Conservation (phyloP, 2,113 vertebrate genomes). For the Terrapene triunguis region DNA sequence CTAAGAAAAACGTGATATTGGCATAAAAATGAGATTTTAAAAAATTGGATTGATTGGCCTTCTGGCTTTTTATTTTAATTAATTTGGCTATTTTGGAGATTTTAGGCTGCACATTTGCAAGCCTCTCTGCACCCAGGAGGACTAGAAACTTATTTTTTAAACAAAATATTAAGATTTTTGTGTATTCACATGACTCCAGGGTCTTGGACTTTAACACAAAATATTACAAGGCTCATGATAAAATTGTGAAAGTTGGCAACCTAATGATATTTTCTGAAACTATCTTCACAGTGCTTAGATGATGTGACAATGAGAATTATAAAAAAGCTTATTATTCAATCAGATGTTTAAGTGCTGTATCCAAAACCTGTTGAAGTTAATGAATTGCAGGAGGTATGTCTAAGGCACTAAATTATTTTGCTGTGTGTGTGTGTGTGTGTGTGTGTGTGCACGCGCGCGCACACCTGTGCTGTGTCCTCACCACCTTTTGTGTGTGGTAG, state of each 20-base stretch:
- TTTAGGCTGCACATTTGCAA: background rate
- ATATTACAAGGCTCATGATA: background rate
- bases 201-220: background rate
- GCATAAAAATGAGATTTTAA: background rate
- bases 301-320: background rate
- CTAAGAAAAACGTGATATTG: background rate
- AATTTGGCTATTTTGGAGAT: background rate
- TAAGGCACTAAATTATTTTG: background rate
- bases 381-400: background rate
- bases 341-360: background rate
- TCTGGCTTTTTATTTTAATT: background rate
- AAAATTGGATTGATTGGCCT: background rate
- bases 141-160: background rate
- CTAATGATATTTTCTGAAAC: background rate
- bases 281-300: background rate
- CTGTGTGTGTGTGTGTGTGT: background rate
- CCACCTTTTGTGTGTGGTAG: background rate
- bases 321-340: background rate
- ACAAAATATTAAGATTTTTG: background rate
- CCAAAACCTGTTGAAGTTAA: background rate
- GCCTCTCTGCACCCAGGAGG: background rate
- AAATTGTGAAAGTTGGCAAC: background rate
- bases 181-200: background rate
- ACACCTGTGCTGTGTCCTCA: background rate
- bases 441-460: background rate